Base-by-base conservation (phyloP, 2,113 vertebrate genomes). In the Anarrhichthys ocellatus region DNA sequence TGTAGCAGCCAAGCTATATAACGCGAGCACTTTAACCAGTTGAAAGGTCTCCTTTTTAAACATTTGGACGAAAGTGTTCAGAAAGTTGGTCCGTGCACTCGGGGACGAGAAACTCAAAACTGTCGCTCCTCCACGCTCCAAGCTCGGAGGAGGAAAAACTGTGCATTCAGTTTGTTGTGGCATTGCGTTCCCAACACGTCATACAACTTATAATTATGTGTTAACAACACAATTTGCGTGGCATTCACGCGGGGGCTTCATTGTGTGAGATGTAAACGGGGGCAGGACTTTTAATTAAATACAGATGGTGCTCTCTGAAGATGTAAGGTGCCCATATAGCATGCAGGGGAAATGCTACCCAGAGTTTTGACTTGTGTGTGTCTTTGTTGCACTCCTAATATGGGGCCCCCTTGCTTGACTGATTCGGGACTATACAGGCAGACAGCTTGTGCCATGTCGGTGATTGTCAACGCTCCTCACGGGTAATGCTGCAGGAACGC, bases 401-500 rank as follows among this genome's bases (percentile, higher is more conserved):
- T 64, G 66, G 66, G 77, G 84, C 76, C 56, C 69, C 80, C 38
- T 73, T 93, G 88, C 86, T 86, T 76, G 87, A 88, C 91, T 88
- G 84, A 54, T 87, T 66, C 73, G 22, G 88, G 62, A 90, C 85
- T 80, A 85, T 78, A 85, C 89, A 77, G 87, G 68, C 88, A 76
- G 89, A 86, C 84, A 82, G 86, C 82, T 85, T 82, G 78, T 91
- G 91, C 89, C 86, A 82, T 91, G 90, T 90, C 88, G 70, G 69
- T 88, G 87, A 83, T 66, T 87, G 87, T 91, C 90, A 90, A 48
- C 63, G 61, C 76, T 86, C 22, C 81, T 84, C 73, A 80, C 65
- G 56, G 52, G 78, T 88, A 83, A 88, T 72, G 87, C 88, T 42
- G 54, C 44, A 81, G 90, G 86, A 92, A 88, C 71, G 78, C 86